Conservation (phyloP, 2,797 vertebrate genomes). For the Siniperca scherzeri region DNA sequence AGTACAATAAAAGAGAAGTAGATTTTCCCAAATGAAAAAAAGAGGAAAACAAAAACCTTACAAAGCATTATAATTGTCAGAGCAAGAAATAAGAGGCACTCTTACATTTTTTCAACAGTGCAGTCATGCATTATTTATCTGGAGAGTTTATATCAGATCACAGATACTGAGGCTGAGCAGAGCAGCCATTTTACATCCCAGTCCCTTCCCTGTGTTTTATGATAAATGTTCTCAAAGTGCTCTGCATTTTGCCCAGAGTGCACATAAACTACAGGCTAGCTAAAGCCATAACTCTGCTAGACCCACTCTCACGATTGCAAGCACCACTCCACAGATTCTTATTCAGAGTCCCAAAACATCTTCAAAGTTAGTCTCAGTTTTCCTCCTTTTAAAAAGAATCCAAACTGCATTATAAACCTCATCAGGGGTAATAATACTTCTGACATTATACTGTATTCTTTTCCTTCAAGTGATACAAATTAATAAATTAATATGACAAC, state of each 20-base stretch:
- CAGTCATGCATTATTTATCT: conserved; percentile 81
- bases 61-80: conserved; percentile 75
- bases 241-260: conserved; percentile 84
- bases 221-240: conserved; percentile 86
- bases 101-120: conserved; percentile 69
- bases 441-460: background rate
- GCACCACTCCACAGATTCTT: conserved; percentile 70
- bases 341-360: conserved; percentile 65
- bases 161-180: conserved; percentile 75
- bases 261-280: conserved; percentile 82
- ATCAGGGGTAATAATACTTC: conserved; percentile 5
- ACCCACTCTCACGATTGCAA: conserved; percentile 78
- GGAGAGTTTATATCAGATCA: conserved; percentile 79
- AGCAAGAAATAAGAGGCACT: conserved; percentile 76
- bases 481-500: background rate
- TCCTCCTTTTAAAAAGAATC: conserved; percentile 35
- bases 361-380: conserved; percentile 36
- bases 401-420: conserved; percentile 29
- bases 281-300: conserved; percentile 80
- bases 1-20: conserved; percentile 53
- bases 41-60: conserved; percentile 66
- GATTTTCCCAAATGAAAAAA: conserved; percentile 59
- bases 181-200: conserved; percentile 81
- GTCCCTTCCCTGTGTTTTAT: conserved; percentile 83
- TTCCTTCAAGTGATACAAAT: conserved; percentile 2